Evolutionary conservation across 2,888 invertebrate species (phyloP).

Genomic region (Cryptophagus acutangulus): DNA sequence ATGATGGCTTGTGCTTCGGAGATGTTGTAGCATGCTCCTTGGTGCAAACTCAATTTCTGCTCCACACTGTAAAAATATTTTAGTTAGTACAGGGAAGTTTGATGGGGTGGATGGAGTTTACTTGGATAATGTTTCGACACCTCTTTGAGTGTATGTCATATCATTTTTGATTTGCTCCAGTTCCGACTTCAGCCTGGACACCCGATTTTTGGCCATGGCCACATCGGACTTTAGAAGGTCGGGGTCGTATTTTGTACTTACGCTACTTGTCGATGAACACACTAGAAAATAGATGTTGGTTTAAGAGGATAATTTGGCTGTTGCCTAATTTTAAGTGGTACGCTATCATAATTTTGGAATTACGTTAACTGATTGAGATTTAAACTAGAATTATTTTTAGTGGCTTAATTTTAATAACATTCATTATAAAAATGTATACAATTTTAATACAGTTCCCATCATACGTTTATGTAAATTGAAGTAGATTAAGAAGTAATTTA

Average conservation of each 20-base stretch:
- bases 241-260: slow-evolving; percentile 91
- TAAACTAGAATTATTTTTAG: no score
- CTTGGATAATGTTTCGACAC: slow-evolving; percentile 87
- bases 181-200: slow-evolving; percentile 83
- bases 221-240: slow-evolving; percentile 90
- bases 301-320: no score
- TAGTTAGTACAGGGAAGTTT: slow-evolving; percentile 5
- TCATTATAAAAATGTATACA: no score
- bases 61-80: slow-evolving; percentile 63
- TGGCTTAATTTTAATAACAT: no score
- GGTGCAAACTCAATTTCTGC: slow-evolving; percentile 78
- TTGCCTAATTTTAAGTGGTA: no score
- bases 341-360: no score
- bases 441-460: no score
- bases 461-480: no score
- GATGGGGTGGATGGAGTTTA: slow-evolving; percentile 48
- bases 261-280: slow-evolving; percentile 81
- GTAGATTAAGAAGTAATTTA: no score
- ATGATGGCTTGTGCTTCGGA: slow-evolving; percentile 95
- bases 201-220: slow-evolving; percentile 80
- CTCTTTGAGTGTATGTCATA: slow-evolving; percentile 85
- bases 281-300: slow-evolving; percentile 51
- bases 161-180: slow-evolving; percentile 87
- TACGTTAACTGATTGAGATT: no score
- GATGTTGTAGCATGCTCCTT: slow-evolving; percentile 85